Conservation (phyloP, 2,113 vertebrate species). For the Grammomys surdaster region DNA sequence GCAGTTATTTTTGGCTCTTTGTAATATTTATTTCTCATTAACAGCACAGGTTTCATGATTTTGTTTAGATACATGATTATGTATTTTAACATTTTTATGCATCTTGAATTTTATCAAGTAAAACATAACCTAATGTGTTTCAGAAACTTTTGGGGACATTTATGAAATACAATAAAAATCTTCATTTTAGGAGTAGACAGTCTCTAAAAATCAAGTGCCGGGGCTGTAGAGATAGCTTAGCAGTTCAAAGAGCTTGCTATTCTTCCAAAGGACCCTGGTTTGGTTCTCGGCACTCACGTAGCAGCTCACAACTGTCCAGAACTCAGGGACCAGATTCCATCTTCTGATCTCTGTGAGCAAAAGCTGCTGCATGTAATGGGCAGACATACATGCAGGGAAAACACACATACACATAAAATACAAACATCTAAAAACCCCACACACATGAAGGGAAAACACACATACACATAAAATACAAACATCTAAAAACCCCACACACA, state of each 20-base stretch:
- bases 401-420: background rate
- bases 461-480: background rate
- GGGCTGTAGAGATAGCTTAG: no score
- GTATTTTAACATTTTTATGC: background rate
- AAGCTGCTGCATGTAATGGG: accelerated
- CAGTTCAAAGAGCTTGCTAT: background rate
- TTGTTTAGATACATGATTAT: background rate
- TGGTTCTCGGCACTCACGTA: background rate
- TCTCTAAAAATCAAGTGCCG: background rate
- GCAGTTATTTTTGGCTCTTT: background rate
- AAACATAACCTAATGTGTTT: background rate
- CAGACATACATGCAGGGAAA: background rate
- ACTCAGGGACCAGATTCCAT: background rate
- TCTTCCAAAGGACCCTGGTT: background rate
- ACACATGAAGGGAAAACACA: background rate
- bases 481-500: background rate
- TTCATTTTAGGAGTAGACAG: background rate
- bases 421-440: background rate
- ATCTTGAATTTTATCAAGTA: background rate
- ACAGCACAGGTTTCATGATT: background rate
- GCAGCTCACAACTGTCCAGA: background rate
- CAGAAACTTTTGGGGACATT: background rate
- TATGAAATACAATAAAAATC: background rate
- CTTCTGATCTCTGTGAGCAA: background rate
- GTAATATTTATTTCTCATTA: background rate